phyloP scores from a whole-genome alignment of 2,113 vertebrate genomes.

The Macrotus californicus region DNA sequence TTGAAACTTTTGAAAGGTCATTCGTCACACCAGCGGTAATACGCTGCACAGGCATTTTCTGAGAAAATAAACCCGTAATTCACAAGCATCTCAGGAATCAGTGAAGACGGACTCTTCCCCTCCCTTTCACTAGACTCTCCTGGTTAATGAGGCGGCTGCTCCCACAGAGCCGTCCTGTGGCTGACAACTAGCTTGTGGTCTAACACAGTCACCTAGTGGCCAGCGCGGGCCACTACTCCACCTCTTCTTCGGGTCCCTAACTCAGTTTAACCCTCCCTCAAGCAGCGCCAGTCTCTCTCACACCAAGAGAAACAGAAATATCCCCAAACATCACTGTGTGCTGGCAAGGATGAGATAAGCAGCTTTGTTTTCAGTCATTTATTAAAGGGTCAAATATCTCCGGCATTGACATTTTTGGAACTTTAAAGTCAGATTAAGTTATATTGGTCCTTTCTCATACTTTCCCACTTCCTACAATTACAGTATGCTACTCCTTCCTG shows the following conservation, averaged over 20 bases:
- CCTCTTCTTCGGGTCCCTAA: not conserved
- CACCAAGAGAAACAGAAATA: not conserved
- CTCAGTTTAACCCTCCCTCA: not conserved
- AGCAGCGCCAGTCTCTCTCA: not conserved
- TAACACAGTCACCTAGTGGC: slow-evolving; percentile 62
- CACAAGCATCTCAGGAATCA: not conserved
- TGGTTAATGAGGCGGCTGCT: not conserved
- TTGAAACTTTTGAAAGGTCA: not conserved
- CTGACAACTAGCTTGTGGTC: not conserved
- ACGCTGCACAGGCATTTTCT: not conserved
- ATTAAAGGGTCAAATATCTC: slow-evolving; percentile 9
- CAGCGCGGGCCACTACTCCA: slow-evolving; percentile 27
- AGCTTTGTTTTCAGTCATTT: not conserved
- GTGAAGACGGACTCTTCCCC: not conserved
- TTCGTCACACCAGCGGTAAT: not conserved
- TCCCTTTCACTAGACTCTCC: not conserved
- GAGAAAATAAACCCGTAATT: not conserved
- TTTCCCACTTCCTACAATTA: not conserved
- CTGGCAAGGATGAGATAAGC: not conserved
- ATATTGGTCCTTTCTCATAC: not conserved
- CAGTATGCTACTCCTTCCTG: not conserved
- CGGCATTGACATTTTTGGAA: not conserved
- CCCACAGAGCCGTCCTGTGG: not conserved
- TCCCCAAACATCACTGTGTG: not conserved
- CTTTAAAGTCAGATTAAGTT: slow-evolving; percentile 20